Conservation (phyloP, 2,797 vertebrate genomes). For the Tiaroga cobitis region DNA sequence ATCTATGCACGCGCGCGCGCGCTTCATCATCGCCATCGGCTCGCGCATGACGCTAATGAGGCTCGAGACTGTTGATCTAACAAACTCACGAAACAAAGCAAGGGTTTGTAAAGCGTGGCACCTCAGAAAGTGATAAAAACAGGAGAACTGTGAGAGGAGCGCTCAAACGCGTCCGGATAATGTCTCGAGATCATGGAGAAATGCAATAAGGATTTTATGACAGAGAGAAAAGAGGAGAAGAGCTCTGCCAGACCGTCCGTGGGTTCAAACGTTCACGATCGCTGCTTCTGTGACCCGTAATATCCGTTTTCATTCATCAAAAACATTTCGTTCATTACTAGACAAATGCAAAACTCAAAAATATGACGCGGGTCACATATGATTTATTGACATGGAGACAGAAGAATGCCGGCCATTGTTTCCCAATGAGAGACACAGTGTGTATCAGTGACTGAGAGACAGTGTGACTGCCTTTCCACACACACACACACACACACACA, state of each 20-base stretch:
- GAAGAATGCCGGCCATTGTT: constrained; percentile 60
- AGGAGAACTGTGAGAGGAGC: not conserved
- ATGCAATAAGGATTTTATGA: constrained; percentile 8
- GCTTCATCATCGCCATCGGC: constrained; percentile 74
- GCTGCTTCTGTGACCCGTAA: constrained; percentile 51
- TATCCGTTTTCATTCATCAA: constrained; percentile 61
- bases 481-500: too few species aligned
- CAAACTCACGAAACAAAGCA: not conserved
- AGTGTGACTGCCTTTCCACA: not conserved
- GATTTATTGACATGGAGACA: constrained; percentile 61
- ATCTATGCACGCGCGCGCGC: constrained; percentile 73
- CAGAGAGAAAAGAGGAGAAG: not conserved
- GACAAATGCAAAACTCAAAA: constrained; percentile 57
- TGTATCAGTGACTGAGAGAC: constrained; percentile 5
- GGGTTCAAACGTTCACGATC: constrained; percentile 58
- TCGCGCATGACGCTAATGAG: constrained; percentile 77
- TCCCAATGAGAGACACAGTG: constrained; percentile 39
- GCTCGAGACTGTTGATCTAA: constrained; percentile 45
- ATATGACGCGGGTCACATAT: constrained; percentile 58
- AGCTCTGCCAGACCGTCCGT: constrained; percentile 26
- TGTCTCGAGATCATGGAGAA: not conserved
- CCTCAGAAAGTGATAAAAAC: not conserved
- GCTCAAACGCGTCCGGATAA: not conserved
- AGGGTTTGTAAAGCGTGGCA: not conserved
- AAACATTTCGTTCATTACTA: constrained; percentile 49